Evolutionary conservation across 2,888 invertebrate species (phyloP), one percentile per base, ranked within the genome.

Genomic region (Sinohyriopsis cumingii): DNA sequence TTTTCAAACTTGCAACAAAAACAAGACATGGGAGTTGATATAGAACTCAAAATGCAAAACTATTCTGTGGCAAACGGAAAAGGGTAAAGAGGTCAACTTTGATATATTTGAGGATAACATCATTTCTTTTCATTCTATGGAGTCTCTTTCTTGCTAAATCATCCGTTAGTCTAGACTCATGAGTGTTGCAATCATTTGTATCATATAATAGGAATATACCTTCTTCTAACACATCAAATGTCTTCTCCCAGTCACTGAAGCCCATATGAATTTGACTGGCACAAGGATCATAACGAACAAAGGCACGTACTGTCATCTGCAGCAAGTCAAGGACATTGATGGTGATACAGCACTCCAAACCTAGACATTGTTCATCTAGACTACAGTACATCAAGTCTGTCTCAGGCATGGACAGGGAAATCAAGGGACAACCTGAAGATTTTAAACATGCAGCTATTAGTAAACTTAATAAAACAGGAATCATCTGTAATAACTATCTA

Each of bases 321-420:
- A 83, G 80, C 65, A 85, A 75, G 54, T 72, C 68, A n/a, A 78
- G 70, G n/a, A 81, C 71, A 63, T 84, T 83, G 4, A 84, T 65
- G 53, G 81, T 79, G 28, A 82, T 68, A 69, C 85, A 85, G 62
- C 85, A 85, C 60, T 85, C 82, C 19, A 85, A 64, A 12, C 82
- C 84, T 60, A 84, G 71, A 64, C 85, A 85, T 62, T 77, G 76
- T 25, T 77, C 69, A 60, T 84, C 82, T 63, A 84, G 72, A 5
- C 75, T 78, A 66, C 85, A 85, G 71, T 79, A 81, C n/a, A 85
- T 55, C 12, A 59, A 6, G 20, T 63, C 53, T 5, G 75, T 70
- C 25, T 77, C 69, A 12, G 84, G 83, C 67, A 85, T 64, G 3
- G 67, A 63, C 45, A 80, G 65, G 24, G 80, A 67, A 68, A 84